Percentiles rank a stretch among this genome's conserved stretches.
These are phyloP conservation scores for Aphyosemion australe DNA, from an alignment of 2,113 vertebrate genomes.

Conservation along the genomic window DNA sequence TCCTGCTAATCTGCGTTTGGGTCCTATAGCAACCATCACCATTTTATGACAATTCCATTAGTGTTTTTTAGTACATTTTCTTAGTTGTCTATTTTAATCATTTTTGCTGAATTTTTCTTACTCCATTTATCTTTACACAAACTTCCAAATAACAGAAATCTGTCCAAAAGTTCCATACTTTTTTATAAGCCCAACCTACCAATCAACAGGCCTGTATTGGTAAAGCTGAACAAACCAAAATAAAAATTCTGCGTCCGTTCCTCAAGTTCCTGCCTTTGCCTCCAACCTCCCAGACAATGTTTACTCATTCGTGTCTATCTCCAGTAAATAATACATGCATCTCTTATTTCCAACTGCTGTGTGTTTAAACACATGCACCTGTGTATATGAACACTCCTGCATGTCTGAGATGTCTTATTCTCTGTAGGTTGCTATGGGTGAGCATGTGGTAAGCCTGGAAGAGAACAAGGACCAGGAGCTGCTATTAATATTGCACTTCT, in stretches of 20 bases:
- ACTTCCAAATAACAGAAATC: no score
- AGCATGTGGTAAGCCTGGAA: slow-evolving; percentile 29
- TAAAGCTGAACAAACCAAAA: not conserved
- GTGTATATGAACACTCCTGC: slow-evolving; percentile 12
- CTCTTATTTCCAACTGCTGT: slow-evolving; percentile 15
- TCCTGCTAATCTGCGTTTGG: no score
- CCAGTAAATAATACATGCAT: slow-evolving; percentile 50
- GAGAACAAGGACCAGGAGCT: slow-evolving; percentile 22
- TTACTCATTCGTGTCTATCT: slow-evolving; percentile 23
- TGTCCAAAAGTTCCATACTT: no score
- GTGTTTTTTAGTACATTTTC: no score
- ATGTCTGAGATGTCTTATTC: not conserved
- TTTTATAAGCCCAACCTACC: no score
- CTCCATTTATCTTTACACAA: no score
- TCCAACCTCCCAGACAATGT: not conserved
- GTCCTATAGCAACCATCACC: no score
- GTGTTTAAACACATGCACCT: slow-evolving; percentile 12
- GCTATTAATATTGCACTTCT: slow-evolving; percentile 58
- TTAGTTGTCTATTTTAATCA: no score
- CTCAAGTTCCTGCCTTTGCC: not conserved
- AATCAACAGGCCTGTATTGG: no score
- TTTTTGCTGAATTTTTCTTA: no score
- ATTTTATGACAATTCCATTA: no score
- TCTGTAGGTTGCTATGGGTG: slow-evolving; percentile 11
- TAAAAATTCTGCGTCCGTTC: not conserved